Percentiles rank a stretch among this genome's conserved stretches.
Evolutionary conservation across 2,888 invertebrate genomes (phyloP).

Genomic region (Sinhomidia bicolor): DNA sequence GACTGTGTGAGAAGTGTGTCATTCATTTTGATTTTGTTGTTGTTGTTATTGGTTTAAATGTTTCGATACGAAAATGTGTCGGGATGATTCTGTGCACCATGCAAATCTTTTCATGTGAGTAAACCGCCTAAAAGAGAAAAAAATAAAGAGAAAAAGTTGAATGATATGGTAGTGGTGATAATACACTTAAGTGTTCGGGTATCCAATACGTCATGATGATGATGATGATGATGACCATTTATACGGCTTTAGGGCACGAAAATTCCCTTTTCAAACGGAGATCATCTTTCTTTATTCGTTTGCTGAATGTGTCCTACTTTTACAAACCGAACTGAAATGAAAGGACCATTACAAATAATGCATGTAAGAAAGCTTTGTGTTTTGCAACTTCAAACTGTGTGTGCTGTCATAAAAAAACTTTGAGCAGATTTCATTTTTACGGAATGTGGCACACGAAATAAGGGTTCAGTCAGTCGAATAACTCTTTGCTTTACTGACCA

Average conservation of each 20-base stretch:
- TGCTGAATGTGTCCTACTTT: slow-evolving; percentile 54
- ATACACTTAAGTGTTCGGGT: background rate
- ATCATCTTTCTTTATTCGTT: slow-evolving; percentile 54
- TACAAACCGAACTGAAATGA: background rate
- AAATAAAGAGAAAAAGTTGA: slow-evolving; percentile 2
- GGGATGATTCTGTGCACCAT: background rate
- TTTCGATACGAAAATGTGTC: slow-evolving; percentile 16
- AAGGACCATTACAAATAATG: slow-evolving; percentile 30
- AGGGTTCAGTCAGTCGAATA: background rate
- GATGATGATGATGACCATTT: slow-evolving; percentile 36
- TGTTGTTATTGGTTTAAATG: slow-evolving; percentile 31
- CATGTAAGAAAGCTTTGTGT: background rate
- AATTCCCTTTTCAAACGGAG: slow-evolving; percentile 55
- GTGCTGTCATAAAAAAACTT: slow-evolving; percentile 25
- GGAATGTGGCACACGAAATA: slow-evolving; percentile 41
- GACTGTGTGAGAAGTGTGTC: slow-evolving; percentile 65
- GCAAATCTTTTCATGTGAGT: background rate
- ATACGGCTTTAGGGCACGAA: slow-evolving; percentile 45
- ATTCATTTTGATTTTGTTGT: slow-evolving; percentile 30
- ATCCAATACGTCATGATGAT: background rate
- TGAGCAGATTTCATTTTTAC: background rate
- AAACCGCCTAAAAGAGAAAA: background rate
- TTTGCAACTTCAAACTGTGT: background rate
- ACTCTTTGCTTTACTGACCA: slow-evolving; percentile 15
- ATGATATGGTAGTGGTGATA: background rate